Evolutionary conservation across 1,140 invertebrate species (phyloP), one percentile per base, ranked within the genome.

Genomic region (Parasteatoda tepidariorum): DNA sequence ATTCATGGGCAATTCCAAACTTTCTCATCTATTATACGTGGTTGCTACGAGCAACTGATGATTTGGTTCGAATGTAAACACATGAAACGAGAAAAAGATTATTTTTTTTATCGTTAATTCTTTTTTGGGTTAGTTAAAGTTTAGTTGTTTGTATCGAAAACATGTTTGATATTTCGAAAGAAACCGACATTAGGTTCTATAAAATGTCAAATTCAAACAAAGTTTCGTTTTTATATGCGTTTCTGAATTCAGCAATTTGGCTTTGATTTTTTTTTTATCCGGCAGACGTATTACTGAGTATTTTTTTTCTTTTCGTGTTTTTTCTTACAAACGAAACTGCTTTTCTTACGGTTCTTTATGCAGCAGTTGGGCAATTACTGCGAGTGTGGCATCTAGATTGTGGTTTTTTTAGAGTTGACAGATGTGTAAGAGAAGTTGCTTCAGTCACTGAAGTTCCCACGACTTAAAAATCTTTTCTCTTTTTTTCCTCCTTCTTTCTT

Each of bases 341-440:
- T 79, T 79, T 57, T 68, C 75, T 79, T 79, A 57, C 78, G 66
- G 33, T 81, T 81, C 78, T 81, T 81, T 81, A 81, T 81, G 78
- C 70, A 31, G 48, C 61, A n/a, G 54, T 38, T 24, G 54, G 31
- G 66, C 78, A 81, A 81, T 81, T 81, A 81, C 31, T 15, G 62
- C 24, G 62, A n/a, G 28, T 15, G 59, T 68, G 75, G 75, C 64
- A 41, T 64, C 75, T 33, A 5, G 26, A 55, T 62, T 62, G 59
- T 64, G 55, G 73, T 30, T 31, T 55, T 18, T 34, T 31, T 13
- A 34, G 26, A 33, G 64, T 79, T 81, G 78, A 81, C 78, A 81
- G 66, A 81, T 81, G 78, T 48, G 24, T 24, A 22, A n/a, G 15
- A 57, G 48, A 73, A 73, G 55, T 73, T 30, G 59, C 41, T 55